Base-by-base conservation (phyloP, 2,888 invertebrate species). In the Drosophila fungiperda region DNA sequence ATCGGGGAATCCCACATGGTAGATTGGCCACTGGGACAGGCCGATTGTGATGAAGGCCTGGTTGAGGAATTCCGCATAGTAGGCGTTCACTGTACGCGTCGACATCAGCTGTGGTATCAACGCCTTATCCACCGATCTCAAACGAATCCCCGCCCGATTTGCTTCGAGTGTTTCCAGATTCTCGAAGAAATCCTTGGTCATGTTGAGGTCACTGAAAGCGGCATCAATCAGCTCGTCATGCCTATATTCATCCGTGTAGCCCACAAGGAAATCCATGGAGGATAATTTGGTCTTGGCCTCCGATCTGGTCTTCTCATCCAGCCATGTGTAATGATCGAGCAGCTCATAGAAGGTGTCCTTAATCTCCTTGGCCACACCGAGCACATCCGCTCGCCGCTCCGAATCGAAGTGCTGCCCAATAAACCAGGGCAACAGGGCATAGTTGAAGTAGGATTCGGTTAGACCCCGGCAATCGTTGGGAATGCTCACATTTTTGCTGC, bases 391-490 rank as follows among this genome's bases (percentile, higher is more conserved):
- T 0, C 92, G 87, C 2, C 79, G 76, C 4, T 90, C 75, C 42
- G 74, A 75, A 38, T 91, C 91, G 42, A 92, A 92, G 0, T 83
- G 83, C n/a, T 80, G 67, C 4, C 84, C 89, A 2, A 92, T 92
- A 32, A 92, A 92, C 92, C 92, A 92, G 0, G 92, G 92, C 23
- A 92, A 9, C 17, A 92, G 63, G 0, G 92, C 92, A 48, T 90
- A 92, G 26, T 84, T 87, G 20, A 78, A 90, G 48, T 92, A 92
- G 0, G 77, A 69, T 3, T 90, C 83, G 0, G 91, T 82, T 5
- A 89, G 76, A 9, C 80, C 73, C 1, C 91, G 92, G 52, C 92
- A 92, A 2, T 78, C 84, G 38, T 77, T 79, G n/a, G 75, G 74
- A 0, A 82, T 9, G 8, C 73, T 81, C 0, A 79, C 80, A 7